phyloP scores from a whole-genome alignment of 2,113 vertebrate species.

The Neomonachus schauinslandi region DNA sequence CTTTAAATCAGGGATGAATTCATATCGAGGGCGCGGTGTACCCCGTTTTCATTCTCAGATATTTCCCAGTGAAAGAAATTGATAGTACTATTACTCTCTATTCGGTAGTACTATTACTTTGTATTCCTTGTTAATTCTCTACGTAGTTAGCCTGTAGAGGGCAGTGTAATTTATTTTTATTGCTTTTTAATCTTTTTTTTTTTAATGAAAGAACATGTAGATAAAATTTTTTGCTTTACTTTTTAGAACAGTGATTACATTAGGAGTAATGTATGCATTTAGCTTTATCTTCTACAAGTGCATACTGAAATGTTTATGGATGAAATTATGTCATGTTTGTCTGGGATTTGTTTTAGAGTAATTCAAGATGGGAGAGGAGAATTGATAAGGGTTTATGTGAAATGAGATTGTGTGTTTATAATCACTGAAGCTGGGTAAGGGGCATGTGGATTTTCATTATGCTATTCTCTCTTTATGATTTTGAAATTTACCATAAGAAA shows the following conservation, averaged over 20 bases:
- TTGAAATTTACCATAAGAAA: constrained; percentile 25
- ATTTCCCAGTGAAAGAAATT: neutral
- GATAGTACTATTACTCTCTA: neutral
- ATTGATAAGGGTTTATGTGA: constrained; percentile 3
- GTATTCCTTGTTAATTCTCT: neutral
- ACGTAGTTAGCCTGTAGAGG: neutral
- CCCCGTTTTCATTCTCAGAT: neutral
- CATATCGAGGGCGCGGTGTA: neutral
- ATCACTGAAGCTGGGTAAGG: neutral
- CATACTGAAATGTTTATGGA: constrained; percentile 17
- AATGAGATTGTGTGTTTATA: neutral
- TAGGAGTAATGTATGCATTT: neutral
- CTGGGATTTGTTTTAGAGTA: constrained; percentile 46
- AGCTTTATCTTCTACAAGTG: neutral
- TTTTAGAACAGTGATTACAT: neutral
- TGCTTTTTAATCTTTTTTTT: neutral
- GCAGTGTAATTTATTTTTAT: neutral
- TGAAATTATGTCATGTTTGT: neutral
- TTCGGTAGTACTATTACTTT: neutral
- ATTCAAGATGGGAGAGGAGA: constrained; percentile 14
- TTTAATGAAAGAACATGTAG: neutral
- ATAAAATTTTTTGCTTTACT: constrained; percentile 28
- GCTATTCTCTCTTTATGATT: constrained; percentile 32
- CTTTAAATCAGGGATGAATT: neutral
- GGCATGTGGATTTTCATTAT: neutral